A percentile compares a stretch with the other conserved stretches of the same genome.
These are phyloP conservation scores for Melipona beecheii DNA, from an alignment of 2,888 invertebrate genomes.

Conservation along the genomic window DNA sequence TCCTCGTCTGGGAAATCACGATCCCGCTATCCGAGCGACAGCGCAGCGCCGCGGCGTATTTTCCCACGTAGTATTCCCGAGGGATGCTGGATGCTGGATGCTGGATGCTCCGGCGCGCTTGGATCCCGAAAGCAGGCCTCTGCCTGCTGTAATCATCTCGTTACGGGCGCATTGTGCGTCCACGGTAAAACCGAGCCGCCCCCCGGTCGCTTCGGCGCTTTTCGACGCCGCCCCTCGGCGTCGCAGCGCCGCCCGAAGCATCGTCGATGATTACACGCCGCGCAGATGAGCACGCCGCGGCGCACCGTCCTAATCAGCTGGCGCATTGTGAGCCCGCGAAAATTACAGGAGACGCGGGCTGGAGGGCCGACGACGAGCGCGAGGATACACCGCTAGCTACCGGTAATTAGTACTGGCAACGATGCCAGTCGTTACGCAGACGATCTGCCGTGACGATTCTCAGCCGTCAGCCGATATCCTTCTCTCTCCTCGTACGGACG, in stretches of 20 bases:
- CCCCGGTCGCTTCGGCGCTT: conserved; percentile 14
- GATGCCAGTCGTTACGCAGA: conserved; percentile 6
- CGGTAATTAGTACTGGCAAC: conserved; percentile 64
- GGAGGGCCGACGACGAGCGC: neutral
- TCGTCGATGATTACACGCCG: conserved; percentile 75
- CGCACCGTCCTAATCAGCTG: conserved; percentile 76
- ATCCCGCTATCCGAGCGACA: conserved; percentile 21
- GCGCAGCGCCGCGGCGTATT: neutral
- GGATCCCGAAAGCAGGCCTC: conserved; percentile 68
- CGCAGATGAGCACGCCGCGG: conserved; percentile 60
- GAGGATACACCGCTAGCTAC: neutral
- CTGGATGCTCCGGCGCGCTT: conserved; percentile 37
- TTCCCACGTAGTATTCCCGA: conserved; percentile 32
- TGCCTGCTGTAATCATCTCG: conserved; percentile 81
- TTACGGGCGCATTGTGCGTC: conserved; percentile 78
- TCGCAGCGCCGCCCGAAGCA: conserved; percentile 56
- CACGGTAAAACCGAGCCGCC: conserved; percentile 64
- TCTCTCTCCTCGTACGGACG: neutral
- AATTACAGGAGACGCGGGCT: conserved; percentile 74
- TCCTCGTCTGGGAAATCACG: conserved; percentile 44
- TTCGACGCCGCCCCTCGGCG: conserved; percentile 28
- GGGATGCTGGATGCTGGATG: conserved; percentile 41
- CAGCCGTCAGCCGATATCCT: conserved; percentile 18
- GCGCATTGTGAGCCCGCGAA: conserved; percentile 76
- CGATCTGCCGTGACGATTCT: conserved; percentile 5